phyloP scores from a whole-genome alignment of 2,797 vertebrate species.

The Amphiprion clarkii region DNA sequence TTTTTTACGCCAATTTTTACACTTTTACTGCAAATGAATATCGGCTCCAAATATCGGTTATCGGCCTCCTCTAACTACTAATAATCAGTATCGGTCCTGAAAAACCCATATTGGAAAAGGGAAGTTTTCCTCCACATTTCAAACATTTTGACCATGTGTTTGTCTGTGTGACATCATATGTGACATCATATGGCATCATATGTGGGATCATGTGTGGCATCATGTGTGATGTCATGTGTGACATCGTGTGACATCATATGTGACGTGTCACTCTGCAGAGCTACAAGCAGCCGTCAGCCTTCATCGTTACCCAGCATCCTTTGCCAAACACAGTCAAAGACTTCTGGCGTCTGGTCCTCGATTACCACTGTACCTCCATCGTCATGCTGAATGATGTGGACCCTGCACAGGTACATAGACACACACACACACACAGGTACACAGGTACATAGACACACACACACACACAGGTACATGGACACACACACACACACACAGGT shows the following conservation, averaged over 20 bases:
- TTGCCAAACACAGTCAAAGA: conserved; percentile 98
- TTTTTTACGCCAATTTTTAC: no score
- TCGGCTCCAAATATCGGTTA: no score
- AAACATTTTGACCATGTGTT: not conserved
- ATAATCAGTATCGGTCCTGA: no score
- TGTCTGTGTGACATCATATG: conserved; percentile 20
- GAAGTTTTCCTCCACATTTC: no score
- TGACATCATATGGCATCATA: no score
- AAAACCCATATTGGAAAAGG: no score
- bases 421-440: not conserved
- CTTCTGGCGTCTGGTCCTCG: conserved; percentile 97
- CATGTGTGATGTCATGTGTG: no score
- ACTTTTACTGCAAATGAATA: no score
- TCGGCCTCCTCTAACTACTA: no score
- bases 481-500: conserved; percentile 12
- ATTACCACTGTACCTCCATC: conserved; percentile 97
- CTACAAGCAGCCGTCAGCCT: conserved; percentile 97
- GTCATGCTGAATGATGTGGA: conserved; percentile 99
- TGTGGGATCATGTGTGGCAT: no score
- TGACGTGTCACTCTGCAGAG: conserved; percentile 83
- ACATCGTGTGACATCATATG: conserved; percentile 25
- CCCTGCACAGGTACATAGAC: conserved; percentile 90
- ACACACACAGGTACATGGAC: conserved; percentile 6
- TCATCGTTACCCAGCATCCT: conserved; percentile 98
- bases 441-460: not conserved